Conservation (phyloP, 2,888 invertebrate species). For the Caenorhabditis afra region DNA sequence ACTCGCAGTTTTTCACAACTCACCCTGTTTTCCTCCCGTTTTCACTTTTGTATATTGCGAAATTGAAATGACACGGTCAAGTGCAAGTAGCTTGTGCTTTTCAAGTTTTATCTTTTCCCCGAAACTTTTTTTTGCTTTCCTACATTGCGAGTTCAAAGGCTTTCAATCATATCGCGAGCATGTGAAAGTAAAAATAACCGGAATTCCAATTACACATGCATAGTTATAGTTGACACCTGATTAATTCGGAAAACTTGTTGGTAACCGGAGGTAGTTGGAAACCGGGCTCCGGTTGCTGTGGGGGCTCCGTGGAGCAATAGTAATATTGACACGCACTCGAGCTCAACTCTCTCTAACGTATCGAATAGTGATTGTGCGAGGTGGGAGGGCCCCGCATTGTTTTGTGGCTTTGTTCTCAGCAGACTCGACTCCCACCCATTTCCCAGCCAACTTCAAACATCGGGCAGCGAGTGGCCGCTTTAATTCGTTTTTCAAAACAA, state of each 20-base stretch:
- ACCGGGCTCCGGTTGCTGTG: too few relatives aligned
- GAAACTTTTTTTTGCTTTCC: too few relatives aligned
- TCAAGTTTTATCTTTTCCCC: background rate
- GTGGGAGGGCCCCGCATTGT: slow-evolving; percentile 37
- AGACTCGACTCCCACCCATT: slow-evolving; percentile 13
- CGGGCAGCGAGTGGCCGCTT: background rate
- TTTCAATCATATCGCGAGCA: too few relatives aligned
- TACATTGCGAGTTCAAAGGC: too few relatives aligned
- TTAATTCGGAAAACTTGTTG: slow-evolving; percentile 11
- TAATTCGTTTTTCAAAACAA: background rate
- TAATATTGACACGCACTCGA: slow-evolving; percentile 56
- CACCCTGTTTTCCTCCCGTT: slow-evolving; percentile 16
- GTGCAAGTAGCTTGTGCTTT: too few relatives aligned
- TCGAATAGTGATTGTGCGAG: slow-evolving; percentile 53
- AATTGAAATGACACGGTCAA: slow-evolving; percentile 7
- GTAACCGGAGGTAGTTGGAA: background rate
- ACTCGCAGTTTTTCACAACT: slow-evolving; percentile 39
- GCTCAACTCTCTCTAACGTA: slow-evolving; percentile 29
- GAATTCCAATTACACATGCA: background rate
- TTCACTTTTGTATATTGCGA: slow-evolving; percentile 26
- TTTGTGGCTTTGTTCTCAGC: slow-evolving; percentile 46
- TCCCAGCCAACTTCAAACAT: slow-evolving; percentile 38
- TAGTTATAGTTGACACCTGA: background rate
- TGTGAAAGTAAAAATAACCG: too few relatives aligned
- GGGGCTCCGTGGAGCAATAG: slow-evolving; percentile 14